Conservation (phyloP, 1,140 invertebrate genomes). For the Ceratina japonica region DNA sequence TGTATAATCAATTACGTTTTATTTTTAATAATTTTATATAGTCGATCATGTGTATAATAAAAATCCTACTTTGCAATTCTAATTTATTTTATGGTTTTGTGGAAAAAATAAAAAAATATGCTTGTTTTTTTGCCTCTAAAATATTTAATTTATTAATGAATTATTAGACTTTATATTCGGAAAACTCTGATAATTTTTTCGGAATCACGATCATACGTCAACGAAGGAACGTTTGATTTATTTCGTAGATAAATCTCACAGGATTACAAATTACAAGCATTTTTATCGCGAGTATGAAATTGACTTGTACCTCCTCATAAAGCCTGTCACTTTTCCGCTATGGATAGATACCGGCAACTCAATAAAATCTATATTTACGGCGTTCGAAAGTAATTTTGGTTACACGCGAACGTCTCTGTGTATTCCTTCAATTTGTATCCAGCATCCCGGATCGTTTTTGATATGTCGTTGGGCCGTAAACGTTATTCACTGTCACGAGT, state of each 20-base stretch:
- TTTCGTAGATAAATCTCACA: not conserved
- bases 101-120: too few species aligned
- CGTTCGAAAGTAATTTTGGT: not conserved
- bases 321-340: not conserved
- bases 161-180: too few species aligned
- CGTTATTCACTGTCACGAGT: not conserved
- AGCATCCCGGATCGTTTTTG: not conserved
- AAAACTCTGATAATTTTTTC: too few species aligned
- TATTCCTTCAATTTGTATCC: not conserved
- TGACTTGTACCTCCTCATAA: not conserved
- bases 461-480: not conserved
- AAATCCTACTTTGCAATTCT: too few species aligned
- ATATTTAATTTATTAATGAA: too few species aligned
- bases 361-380: constrained; percentile 8
- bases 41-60: too few species aligned
- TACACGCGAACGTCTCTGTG: not conserved
- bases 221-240: too few species aligned
- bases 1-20: too few species aligned
- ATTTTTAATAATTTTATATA: too few species aligned
- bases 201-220: too few species aligned
- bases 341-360: not conserved
- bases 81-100: too few species aligned
- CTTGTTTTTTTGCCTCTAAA: too few species aligned
- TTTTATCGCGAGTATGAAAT: not conserved
- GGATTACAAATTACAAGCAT: not conserved